phyloP scores from a whole-genome alignment of 2,113 vertebrate genomes.

The Rhinopomastus cyanomelas region DNA sequence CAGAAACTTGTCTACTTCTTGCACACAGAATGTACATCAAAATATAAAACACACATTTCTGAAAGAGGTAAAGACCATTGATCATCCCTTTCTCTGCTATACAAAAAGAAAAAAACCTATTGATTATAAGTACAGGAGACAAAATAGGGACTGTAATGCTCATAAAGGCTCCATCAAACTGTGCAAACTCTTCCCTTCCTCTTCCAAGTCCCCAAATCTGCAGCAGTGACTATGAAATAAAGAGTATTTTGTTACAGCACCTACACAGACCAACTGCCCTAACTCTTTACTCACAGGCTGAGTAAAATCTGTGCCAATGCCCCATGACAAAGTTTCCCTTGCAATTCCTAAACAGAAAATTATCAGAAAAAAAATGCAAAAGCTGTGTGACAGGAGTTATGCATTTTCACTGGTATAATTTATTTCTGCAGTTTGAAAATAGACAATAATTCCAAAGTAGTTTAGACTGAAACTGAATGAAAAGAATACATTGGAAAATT shows the following conservation, averaged over 20 bases:
- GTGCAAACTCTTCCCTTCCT: background rate
- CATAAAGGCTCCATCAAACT: background rate
- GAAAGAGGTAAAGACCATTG: background rate
- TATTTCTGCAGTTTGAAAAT: background rate
- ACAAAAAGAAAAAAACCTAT: background rate
- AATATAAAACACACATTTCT: background rate
- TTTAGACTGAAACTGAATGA: background rate
- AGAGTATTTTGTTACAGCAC: background rate
- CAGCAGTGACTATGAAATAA: background rate
- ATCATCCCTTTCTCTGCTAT: background rate
- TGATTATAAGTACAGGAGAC: background rate
- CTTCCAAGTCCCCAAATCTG: background rate
- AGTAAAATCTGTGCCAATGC: background rate
- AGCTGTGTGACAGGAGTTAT: background rate
- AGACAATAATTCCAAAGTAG: background rate
- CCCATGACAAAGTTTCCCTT: background rate
- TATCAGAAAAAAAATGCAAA: background rate
- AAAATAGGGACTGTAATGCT: background rate
- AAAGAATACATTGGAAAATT: background rate
- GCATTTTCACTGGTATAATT: background rate
- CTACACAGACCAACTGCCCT: background rate
- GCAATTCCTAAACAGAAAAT: background rate
- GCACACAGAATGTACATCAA: background rate
- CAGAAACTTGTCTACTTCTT: background rate
- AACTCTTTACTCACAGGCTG: background rate